Evolutionary conservation across 2,113 vertebrate species (phyloP).

Genomic region (Myxocyprinus asiaticus): DNA sequence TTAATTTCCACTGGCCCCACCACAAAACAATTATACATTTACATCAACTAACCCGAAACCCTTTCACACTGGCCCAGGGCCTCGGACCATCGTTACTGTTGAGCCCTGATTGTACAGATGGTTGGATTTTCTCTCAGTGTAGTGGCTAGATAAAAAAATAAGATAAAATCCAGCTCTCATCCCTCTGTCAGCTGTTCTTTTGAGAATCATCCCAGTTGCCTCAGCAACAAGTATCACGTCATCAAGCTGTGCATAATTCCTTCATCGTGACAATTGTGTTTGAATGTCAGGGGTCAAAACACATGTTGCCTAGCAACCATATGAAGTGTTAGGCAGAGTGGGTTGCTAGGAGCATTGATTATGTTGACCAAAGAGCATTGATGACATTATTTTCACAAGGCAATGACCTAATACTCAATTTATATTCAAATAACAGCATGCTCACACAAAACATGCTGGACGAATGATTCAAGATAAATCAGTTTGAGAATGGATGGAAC

Average conservation of each 20-base stretch:
- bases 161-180: too few species aligned
- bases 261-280: neutral
- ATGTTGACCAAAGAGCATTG: neutral
- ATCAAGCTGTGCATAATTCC: neutral
- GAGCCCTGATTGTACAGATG: too few species aligned
- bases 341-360: neutral
- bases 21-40: too few species aligned
- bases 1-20: too few species aligned
- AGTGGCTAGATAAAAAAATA: too few species aligned
- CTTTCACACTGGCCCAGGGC: too few species aligned
- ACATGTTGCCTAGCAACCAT: neutral
- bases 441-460: too few species aligned
- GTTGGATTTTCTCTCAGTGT: too few species aligned
- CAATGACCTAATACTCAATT: too few species aligned
- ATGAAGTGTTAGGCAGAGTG: neutral
- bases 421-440: neutral
- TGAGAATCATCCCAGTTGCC: neutral
- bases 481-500: too few species aligned
- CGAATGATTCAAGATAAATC: neutral
- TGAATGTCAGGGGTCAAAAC: slow-evolving; percentile 5
- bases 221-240: neutral
- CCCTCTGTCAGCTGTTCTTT: neutral
- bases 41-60: too few species aligned
- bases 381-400: neutral
- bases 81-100: too few species aligned